phyloP scores from a whole-genome alignment of 2,888 invertebrate species.

The Archips xylosteana region DNA sequence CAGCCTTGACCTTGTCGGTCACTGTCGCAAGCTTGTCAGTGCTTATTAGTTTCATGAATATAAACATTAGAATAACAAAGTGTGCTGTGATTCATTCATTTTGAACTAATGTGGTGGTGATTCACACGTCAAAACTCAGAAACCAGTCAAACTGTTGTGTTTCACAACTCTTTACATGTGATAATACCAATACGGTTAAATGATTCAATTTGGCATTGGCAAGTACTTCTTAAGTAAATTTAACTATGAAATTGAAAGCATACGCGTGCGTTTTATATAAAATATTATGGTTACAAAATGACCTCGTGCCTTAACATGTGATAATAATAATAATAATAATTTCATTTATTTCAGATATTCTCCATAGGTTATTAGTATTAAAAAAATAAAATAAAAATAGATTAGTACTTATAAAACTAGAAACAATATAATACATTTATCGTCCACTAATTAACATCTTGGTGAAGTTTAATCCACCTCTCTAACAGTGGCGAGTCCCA shows the following conservation, averaged over 20 bases:
- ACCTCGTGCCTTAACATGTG: conserved; percentile 23
- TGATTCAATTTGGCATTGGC: background rate
- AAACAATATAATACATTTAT: too few relatives aligned
- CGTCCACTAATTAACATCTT: too few relatives aligned
- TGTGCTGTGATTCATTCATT: conserved; percentile 29
- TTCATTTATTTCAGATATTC: too few relatives aligned
- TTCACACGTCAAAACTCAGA: conserved; percentile 7
- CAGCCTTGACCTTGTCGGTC: conserved; percentile 62
- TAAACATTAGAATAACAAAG: conserved; percentile 40
- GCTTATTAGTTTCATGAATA: conserved; percentile 31
- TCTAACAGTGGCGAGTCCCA: too few relatives aligned
- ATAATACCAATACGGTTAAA: background rate
- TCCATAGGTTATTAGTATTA: too few relatives aligned
- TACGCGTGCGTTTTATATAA: background rate
- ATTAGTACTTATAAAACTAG: too few relatives aligned
- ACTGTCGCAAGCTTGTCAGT: conserved; percentile 51
- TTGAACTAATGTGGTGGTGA: background rate
- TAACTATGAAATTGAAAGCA: conserved; percentile 24
- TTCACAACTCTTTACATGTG: conserved; percentile 17
- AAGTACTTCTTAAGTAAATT: background rate
- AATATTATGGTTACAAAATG: conserved; percentile 17
- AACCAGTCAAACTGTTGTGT: background rate
- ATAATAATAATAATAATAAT: too few relatives aligned
- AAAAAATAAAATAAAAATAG: too few relatives aligned
- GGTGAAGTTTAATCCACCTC: too few relatives aligned